Evolutionary conservation across 2,797 vertebrate genomes (phyloP).

Genomic region (Adelosebastes latens): DNA sequence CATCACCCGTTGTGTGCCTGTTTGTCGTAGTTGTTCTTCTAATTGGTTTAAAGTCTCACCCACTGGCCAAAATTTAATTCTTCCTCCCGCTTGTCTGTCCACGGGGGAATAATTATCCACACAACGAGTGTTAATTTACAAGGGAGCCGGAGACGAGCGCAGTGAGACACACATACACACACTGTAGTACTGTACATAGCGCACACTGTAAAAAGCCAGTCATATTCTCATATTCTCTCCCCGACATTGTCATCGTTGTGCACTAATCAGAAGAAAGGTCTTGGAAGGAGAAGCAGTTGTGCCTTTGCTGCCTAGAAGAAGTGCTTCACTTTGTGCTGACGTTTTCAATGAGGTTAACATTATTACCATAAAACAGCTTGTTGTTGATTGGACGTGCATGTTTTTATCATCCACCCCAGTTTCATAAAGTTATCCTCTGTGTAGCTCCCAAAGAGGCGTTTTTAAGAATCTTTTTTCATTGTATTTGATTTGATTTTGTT

Average conservation of each 20-base stretch:
- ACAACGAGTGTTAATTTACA: slow-evolving; percentile 34
- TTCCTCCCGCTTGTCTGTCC: slow-evolving; percentile 25
- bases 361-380: neutral
- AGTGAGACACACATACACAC: neutral
- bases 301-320: neutral
- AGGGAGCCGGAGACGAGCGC: slow-evolving; percentile 1
- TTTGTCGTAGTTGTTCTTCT: slow-evolving; percentile 29
- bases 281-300: neutral
- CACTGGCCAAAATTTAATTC: slow-evolving; percentile 29
- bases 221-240: neutral
- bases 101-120: slow-evolving; percentile 45
- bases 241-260: neutral
- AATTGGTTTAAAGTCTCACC: slow-evolving; percentile 49
- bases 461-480: neutral
- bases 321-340: neutral
- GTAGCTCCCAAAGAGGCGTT: neutral
- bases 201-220: neutral
- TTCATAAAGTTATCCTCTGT: neutral
- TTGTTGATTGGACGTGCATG: neutral
- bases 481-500: neutral
- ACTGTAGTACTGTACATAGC: neutral
- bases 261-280: slow-evolving; percentile 13
- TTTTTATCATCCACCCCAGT: neutral
- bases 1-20: neutral
- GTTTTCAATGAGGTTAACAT: neutral